A percentile compares a stretch with the other conserved stretches of the same genome.
Evolutionary conservation across 2,888 invertebrate species (phyloP).

Genomic region (Polietes domitor): DNA sequence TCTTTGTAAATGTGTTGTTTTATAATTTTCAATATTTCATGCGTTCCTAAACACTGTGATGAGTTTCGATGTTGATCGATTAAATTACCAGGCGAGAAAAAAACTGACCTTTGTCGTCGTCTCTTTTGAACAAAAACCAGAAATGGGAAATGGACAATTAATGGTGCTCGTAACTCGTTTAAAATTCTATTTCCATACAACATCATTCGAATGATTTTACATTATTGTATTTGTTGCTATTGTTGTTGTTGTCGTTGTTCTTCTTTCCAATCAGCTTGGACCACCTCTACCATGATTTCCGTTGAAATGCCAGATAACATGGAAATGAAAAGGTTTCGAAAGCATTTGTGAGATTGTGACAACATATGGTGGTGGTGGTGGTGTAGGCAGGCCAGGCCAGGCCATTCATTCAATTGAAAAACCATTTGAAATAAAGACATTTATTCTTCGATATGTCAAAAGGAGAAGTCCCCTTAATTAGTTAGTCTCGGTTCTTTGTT

Average conservation of each 20-base stretch:
- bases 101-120: too few relatives aligned
- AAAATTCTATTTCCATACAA: not conserved
- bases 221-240: not conserved
- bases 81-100: too few relatives aligned
- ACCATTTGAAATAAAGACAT: not conserved
- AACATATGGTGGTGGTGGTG: not conserved
- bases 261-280: not conserved
- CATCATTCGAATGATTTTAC: not conserved
- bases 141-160: not conserved
- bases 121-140: not conserved
- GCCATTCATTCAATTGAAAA: not conserved
- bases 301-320: not conserved
- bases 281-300: not conserved
- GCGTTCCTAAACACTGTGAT: too few relatives aligned
- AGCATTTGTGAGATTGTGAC: not conserved
- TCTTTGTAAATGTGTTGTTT: too few relatives aligned
- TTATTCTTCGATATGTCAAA: not conserved
- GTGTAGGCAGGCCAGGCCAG: not conserved
- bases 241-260: too few relatives aligned
- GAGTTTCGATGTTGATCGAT: too few relatives aligned
- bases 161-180: not conserved
- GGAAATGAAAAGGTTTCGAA: not conserved
- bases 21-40: too few relatives aligned
- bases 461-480: not conserved
- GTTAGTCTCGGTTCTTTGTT: not conserved